These are phyloP conservation scores for Plebejus melissa DNA, from an alignment of 2,888 invertebrate genomes.

Conservation along the genomic window DNA sequence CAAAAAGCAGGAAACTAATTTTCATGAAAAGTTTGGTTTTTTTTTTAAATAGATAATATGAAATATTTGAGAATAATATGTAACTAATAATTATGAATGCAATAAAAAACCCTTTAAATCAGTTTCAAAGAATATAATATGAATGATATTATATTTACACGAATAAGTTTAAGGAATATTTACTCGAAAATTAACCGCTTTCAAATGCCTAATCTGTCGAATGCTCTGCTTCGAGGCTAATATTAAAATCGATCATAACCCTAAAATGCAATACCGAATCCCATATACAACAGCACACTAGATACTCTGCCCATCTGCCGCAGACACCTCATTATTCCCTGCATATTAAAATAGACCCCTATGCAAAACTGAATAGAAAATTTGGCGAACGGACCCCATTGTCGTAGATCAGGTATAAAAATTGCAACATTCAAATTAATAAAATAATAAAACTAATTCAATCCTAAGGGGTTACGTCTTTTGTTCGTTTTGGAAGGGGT, in stretches of 20 bases:
- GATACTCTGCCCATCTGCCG: slow-evolving; percentile 44
- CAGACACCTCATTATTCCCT: slow-evolving; percentile 41
- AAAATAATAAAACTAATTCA: slow-evolving; percentile 68
- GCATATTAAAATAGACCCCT: slow-evolving; percentile 61
- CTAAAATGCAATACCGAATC: background rate
- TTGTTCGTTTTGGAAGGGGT: slow-evolving; percentile 35
- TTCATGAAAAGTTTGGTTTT: no score
- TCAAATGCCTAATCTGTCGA: no score
- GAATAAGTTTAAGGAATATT: no score
- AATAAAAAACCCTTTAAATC: no score
- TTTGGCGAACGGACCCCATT: slow-evolving; percentile 52
- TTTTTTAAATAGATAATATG: no score
- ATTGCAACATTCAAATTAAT: slow-evolving; percentile 77
- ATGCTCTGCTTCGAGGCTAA: background rate
- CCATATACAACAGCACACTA: slow-evolving; percentile 19
- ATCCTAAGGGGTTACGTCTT: slow-evolving; percentile 62
- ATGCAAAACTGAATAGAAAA: slow-evolving; percentile 74
- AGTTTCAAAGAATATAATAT: no score
- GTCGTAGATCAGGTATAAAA: slow-evolving; percentile 73
- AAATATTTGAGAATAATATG: no score
- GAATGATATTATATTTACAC: no score
- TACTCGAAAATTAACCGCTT: no score
- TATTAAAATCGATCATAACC: slow-evolving; percentile 1
- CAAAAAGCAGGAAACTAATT: no score
- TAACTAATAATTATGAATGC: no score